Evolutionary conservation across 2,888 invertebrate species (phyloP).

Genomic region (Cyaniris semiargus): DNA sequence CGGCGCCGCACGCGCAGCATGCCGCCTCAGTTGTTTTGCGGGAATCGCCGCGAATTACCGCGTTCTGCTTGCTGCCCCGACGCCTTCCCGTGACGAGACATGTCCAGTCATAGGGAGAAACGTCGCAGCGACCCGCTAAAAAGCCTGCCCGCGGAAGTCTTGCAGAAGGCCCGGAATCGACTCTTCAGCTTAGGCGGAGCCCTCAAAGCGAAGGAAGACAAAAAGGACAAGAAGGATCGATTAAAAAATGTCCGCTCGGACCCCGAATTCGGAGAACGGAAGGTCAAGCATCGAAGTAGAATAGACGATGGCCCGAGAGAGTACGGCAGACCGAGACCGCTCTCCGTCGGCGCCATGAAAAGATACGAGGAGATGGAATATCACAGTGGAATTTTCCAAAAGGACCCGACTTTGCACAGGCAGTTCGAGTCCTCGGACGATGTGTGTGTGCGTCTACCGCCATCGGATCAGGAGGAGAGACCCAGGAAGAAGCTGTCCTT

Average conservation of each 20-base stretch:
- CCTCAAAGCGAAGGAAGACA: constrained; percentile 68
- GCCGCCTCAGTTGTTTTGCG: constrained; percentile 67
- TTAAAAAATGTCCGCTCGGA: constrained; percentile 66
- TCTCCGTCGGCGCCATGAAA: constrained; percentile 67
- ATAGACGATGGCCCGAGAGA: constrained; percentile 55
- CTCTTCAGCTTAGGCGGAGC: constrained; percentile 71
- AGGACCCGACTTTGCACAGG: constrained; percentile 54
- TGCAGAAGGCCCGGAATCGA: constrained; percentile 70
- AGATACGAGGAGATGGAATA: constrained; percentile 60
- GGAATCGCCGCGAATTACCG: constrained; percentile 58
- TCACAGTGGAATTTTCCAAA: constrained; percentile 51
- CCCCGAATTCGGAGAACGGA: constrained; percentile 66
- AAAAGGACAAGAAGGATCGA: constrained; percentile 67
- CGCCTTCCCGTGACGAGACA: constrained; percentile 46
- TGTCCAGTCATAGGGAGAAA: constrained; percentile 67
- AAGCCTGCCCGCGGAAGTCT: constrained; percentile 70
- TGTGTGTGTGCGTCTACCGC: constrained; percentile 64
- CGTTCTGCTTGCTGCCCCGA: constrained; percentile 43
- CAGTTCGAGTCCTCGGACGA: constrained; percentile 66
- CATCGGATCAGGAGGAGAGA: constrained; percentile 76
- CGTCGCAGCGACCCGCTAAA: constrained; percentile 70
- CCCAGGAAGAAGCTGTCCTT: constrained; percentile 93
- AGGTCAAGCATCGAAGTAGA: constrained; percentile 63
- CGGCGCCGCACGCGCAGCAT: constrained; percentile 65
- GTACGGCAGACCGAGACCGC: constrained; percentile 59